Evolutionary conservation across 2,888 invertebrate species (phyloP), one percentile per base, ranked within the genome.

Genomic region (Brassicogethes aeneus): DNA sequence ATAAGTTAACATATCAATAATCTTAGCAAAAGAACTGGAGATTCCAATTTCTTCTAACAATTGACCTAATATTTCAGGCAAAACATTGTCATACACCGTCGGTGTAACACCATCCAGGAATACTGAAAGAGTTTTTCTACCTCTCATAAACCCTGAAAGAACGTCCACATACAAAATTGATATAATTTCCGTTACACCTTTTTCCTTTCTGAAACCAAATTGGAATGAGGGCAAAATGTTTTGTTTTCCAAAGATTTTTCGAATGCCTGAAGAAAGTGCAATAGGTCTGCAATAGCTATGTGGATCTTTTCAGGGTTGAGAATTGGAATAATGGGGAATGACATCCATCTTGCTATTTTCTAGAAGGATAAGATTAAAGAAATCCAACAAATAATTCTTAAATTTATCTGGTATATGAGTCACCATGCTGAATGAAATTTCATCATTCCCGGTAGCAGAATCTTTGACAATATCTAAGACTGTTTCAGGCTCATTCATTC

Each of bases 201-300:
- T n/a, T n/a, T n/a, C n/a, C n/a, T n/a, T n/a, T n/a, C n/a, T n/a
- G n/a, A 43, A 43, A 2, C 40, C 40, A 14, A 15, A 33, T 34
- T 40, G 43, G 8, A 33, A 15, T 2, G 12, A n/a, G 8, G 40
- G 36, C 3, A 40, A 12, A 2, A 8, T 5, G 2, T 16, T 42
- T 15, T 32, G 17, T 7, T 17, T 8, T 40, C 40, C 40, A 15
- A 36, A 2, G 10, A 16, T 31, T 37, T 41, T 41, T 36, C 35
- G 13, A 2, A 40, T 34, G 15, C 39, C 34, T 3, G 42, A 42
- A n/a, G 34, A 15, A 16, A 42, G 15, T 3, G 39, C 36, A 1
- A 42, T 42, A 12, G 42, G 39, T 40, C 39, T 40, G n/a, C n/a
- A n/a, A 17, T 37, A 42, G 34, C 30, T 42, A 14, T 31, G 15